Evolutionary conservation across 1,140 invertebrate species (phyloP).

Genomic region (Drosophila oshimai): DNA sequence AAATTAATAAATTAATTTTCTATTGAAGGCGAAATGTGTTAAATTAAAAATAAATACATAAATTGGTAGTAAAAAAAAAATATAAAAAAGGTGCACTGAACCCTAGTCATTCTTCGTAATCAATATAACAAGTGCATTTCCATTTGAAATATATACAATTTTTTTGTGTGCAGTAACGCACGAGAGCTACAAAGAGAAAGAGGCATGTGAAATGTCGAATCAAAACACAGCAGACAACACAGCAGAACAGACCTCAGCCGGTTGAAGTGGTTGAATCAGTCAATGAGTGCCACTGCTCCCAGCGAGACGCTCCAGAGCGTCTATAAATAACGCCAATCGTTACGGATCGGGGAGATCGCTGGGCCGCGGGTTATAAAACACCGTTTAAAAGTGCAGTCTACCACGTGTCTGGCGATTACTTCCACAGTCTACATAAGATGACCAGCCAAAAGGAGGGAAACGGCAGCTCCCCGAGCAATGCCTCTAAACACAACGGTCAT

Average conservation of each 20-base stretch:
- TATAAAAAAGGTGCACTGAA: no score
- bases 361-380: conserved; percentile 55
- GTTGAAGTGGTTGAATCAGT: conserved; percentile 28
- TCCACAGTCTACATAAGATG: neutral
- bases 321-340: conserved; percentile 1
- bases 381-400: conserved; percentile 58
- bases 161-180: neutral
- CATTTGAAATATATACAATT: no score
- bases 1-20: no score
- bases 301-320: conserved; percentile 30
- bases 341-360: neutral
- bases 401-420: conserved; percentile 34
- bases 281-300: conserved; percentile 43
- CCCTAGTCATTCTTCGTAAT: no score
- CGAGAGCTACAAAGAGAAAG: neutral
- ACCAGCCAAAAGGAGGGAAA: conserved; percentile 10
- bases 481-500: conserved; percentile 4
- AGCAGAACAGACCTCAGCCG: neutral
- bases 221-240: neutral
- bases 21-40: no score
- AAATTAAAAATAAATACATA: no score
- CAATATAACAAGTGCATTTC: no score
- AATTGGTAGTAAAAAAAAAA: no score
- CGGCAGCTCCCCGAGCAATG: neutral
- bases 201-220: neutral